Conservation (phyloP, 2,888 invertebrate genomes). For the Chalcis sispes region DNA sequence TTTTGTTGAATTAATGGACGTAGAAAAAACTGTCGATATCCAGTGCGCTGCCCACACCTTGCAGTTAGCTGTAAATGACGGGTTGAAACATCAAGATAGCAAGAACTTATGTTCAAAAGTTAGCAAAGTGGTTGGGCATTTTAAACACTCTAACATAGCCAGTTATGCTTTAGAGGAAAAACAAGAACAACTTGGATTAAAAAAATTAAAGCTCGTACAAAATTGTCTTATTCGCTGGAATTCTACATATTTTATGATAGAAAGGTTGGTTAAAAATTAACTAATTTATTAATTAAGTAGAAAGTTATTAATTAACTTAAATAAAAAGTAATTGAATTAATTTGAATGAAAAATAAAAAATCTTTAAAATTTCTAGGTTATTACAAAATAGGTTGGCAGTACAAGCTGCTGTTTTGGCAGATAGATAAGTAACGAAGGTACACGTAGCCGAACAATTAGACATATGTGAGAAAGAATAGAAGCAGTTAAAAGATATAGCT, state of each 20-base stretch:
- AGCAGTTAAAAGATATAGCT: background rate
- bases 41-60: constrained; percentile 8
- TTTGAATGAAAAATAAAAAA: background rate
- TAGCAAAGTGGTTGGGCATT: background rate
- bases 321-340: constrained; percentile 1
- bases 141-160: background rate
- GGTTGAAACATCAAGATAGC: background rate
- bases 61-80: background rate
- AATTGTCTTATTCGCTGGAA: constrained; percentile 7
- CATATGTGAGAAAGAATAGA: background rate
- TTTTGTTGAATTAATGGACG: background rate
- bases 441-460: background rate
- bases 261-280: background rate
- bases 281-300: background rate
- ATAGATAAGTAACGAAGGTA: background rate
- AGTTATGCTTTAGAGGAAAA: background rate
- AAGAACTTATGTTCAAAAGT: background rate
- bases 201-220: background rate
- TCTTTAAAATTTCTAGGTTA: background rate
- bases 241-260: background rate
- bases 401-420: background rate
- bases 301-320: too few species aligned
- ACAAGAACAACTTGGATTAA: background rate
- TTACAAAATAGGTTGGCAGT: background rate
- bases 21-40: background rate